A percentile compares a stretch with the other conserved stretches of the same genome.
These are phyloP conservation scores for Xenopus tropicalis DNA, from an alignment of 2,113 vertebrate genomes.

Conservation along the genomic window UCB_Xtro_10.0 CM004448.2:14893001-14893500, in stretches of 20 bases:
- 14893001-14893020: no score
- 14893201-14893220: constrained; percentile 18
- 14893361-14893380: no score
- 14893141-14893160: constrained; percentile 16
- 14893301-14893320: not conserved
- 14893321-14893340: no score
- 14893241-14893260: constrained; percentile 22
- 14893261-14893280: constrained; percentile 10
- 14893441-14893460: no score
- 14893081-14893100: constrained; percentile 13
- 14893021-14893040: not conserved
- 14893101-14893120: constrained; percentile 3
- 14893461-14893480: no score
- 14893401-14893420: no score
- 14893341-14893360: no score
- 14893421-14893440: no score
- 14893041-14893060: constrained; percentile 8
- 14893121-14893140: constrained; percentile 15
- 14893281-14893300: not conserved
- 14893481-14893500: no score
- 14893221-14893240: constrained; percentile 15
- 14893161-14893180: constrained; percentile 34
- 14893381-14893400: no score
- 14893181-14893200: constrained; percentile 19
- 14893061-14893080: constrained; percentile 3